These are phyloP conservation scores for Chlorospingus semifuscus DNA, from an alignment of 2,797 vertebrate species.

Conservation along the genomic window DNA sequence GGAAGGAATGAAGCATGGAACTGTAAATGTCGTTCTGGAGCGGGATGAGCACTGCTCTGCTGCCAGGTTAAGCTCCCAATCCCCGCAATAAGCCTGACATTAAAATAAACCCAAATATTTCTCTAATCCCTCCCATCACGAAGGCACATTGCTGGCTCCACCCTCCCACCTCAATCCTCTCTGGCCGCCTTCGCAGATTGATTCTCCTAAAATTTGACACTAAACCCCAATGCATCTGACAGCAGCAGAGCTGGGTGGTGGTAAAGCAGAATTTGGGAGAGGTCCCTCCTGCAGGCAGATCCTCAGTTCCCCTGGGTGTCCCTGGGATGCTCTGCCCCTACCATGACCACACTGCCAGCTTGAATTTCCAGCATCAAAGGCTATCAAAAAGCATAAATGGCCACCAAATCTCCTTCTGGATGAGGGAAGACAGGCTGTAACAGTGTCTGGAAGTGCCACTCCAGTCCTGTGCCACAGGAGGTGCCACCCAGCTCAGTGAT, in stretches of 20 bases:
- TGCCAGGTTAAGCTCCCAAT: slow-evolving; percentile 22
- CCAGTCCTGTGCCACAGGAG: not conserved
- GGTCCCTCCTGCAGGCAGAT: rapidly evolving
- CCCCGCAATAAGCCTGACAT: not conserved
- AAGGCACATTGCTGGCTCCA: not conserved
- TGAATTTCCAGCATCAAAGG: not conserved
- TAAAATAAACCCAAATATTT: slow-evolving; percentile 38
- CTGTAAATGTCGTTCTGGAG: not conserved
- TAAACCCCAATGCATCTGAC: not conserved
- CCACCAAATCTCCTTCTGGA: not conserved
- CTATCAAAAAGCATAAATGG: not conserved
- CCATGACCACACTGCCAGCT: rapidly evolving
- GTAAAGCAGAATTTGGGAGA: not conserved
- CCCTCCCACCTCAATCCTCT: not conserved
- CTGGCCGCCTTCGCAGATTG: rapidly evolving
- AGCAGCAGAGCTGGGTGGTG: not conserved
- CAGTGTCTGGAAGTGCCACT: not conserved
- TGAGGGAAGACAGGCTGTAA: not conserved
- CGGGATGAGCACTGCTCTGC: not conserved
- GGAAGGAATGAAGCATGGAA: not conserved
- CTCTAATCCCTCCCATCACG: not conserved
- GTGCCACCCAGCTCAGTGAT: not conserved
- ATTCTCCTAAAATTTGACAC: not conserved
- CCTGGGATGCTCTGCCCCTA: not conserved
- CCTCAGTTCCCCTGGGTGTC: not conserved